Evolutionary conservation across 2,888 invertebrate genomes (phyloP).

Genomic region (Nomada lathburiana): DNA sequence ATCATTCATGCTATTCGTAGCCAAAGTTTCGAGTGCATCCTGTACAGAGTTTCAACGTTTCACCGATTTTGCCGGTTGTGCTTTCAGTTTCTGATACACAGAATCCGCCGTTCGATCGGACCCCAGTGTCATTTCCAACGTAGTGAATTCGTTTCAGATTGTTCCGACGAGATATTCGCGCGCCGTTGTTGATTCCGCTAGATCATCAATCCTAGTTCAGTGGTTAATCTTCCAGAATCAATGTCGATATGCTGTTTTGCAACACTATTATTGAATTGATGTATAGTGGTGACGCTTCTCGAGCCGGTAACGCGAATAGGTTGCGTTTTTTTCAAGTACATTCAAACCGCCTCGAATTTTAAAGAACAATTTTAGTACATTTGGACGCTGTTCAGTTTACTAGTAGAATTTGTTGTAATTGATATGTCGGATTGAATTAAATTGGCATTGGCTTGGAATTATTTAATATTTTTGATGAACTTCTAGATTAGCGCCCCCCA

Average conservation of each 20-base stretch:
- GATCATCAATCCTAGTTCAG: neutral
- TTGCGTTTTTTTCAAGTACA: neutral
- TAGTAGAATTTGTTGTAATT: too few relatives aligned
- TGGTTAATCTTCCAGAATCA: neutral
- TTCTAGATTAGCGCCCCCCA: too few relatives aligned
- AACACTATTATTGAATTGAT: conserved; percentile 14
- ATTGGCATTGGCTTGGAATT: too few relatives aligned
- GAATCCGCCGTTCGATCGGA: conserved; percentile 1
- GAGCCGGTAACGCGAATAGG: neutral
- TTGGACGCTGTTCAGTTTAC: too few relatives aligned
- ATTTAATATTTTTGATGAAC: too few relatives aligned
- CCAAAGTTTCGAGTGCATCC: neutral
- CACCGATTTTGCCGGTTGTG: conserved; percentile 1
- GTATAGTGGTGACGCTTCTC: neutral
- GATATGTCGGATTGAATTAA: too few relatives aligned
- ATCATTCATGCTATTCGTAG: conserved; percentile 11
- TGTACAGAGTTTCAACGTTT: conserved; percentile 4
- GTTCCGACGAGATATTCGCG: neutral
- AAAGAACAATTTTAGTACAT: too few relatives aligned
- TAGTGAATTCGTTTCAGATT: neutral
- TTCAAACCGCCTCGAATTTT: too few relatives aligned
- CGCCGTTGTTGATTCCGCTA: neutral
- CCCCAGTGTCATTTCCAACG: neutral
- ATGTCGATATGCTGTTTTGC: neutral
- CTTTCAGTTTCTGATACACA: conserved; percentile 7